These are phyloP conservation scores for Falco cherrug DNA, from an alignment of 2,797 vertebrate species.

Conservation along the genomic window DNA sequence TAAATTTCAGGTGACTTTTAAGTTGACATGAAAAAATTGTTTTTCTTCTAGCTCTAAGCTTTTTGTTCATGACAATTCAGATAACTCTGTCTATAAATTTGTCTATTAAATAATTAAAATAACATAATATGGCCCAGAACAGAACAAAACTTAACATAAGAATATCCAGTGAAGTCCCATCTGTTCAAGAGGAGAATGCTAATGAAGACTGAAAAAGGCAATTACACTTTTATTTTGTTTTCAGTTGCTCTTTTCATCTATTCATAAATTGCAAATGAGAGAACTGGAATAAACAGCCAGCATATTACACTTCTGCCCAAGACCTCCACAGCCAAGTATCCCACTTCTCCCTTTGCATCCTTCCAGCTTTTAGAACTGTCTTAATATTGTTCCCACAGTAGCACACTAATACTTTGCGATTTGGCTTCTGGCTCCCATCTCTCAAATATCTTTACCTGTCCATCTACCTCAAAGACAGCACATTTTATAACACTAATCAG, in stretches of 20 bases:
- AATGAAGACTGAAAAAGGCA: slow-evolving; percentile 58
- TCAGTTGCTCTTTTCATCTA: slow-evolving; percentile 52
- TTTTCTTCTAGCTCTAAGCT: background rate
- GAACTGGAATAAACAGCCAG: background rate
- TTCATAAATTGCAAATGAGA: slow-evolving; percentile 54
- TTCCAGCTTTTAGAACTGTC: background rate
- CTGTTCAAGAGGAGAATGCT: slow-evolving; percentile 52
- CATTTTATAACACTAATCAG: background rate
- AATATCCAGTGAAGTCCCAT: slow-evolving; percentile 45
- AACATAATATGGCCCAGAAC: background rate
- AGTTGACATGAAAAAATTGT: background rate
- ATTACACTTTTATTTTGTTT: slow-evolving; percentile 21
- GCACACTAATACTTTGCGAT: background rate
- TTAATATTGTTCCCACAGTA: background rate
- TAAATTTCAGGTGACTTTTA: background rate
- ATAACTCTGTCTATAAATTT: background rate
- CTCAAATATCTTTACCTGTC: background rate
- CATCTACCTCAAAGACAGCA: background rate
- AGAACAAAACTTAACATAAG: slow-evolving; percentile 22
- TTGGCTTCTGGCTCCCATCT: background rate
- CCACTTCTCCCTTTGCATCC: background rate
- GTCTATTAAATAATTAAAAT: background rate
- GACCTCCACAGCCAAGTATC: background rate
- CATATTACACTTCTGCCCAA: background rate
- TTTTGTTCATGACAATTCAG: background rate